Base-by-base conservation (phyloP, 2,797 vertebrate genomes). In the Tapirus indicus region DNA sequence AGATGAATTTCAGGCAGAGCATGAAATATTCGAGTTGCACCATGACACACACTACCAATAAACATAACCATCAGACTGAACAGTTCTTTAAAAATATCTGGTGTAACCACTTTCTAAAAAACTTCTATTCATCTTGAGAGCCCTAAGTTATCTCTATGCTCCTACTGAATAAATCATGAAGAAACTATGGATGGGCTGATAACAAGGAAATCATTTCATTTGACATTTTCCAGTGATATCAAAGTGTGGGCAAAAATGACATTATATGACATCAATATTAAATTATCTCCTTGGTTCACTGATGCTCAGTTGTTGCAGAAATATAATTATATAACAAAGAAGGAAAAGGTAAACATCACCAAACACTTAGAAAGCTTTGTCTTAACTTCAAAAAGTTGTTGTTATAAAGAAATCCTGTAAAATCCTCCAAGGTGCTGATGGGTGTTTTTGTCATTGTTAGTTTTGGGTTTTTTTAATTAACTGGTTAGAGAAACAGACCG, bases 161-260 rank as follows among this genome's bases (percentile, higher is more conserved):
- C 88, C 92, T 72, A 87, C 25, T 93, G 60, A 95, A 21, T 89
- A 98, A 98, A 96, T 23, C 0, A 95, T 21, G 25, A 92, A 54
- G 91, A 96, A 93, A 66, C 91, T 93, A 97, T 8, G 41, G 38
- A 79, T 0, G 87, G 5, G 38, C 32, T 94, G 13, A 27, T 64
- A 96, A 80, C n/a, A 96, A 96, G 78, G 49, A 75, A 71, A 17
- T 12, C 23, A 41, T 62, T 98, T 85, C 84, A 86, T 54, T 5
- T 95, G 64, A 32, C n/a, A 38, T 12, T 98, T 97, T 85, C 92
- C n/a, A 92, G 60, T 35, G 64, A 94, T 54, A 69, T 25, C 64
- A 91, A 47, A 91, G 83, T 92, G 1, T 29, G 12, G 72, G 54
- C 10, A n/a, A 88, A 84, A 2, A 0, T 88, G 49, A 89, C 71